These are phyloP conservation scores for Malurus elegans DNA, from an alignment of 2,113 vertebrate species.

Conservation along the genomic window DNA sequence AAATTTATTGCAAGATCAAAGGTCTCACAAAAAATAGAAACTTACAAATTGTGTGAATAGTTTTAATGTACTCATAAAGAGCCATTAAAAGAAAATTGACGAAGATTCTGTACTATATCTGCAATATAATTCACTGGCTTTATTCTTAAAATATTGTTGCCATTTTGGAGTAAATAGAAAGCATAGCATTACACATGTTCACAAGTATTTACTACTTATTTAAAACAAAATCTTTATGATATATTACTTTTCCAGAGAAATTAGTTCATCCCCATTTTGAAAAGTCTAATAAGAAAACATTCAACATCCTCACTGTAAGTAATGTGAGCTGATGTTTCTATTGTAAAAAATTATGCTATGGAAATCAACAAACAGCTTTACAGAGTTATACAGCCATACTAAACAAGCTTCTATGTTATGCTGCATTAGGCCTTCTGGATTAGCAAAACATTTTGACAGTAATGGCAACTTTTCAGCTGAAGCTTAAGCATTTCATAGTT, in stretches of 20 bases:
- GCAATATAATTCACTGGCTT: conserved; percentile 67
- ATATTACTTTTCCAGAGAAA: conserved; percentile 59
- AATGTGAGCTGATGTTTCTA: conserved; percentile 42
- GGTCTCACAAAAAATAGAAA: conserved; percentile 74
- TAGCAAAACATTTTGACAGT: conserved; percentile 64
- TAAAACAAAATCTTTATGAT: conserved; percentile 61
- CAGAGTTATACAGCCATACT: conserved; percentile 62
- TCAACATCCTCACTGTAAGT: conserved; percentile 50
- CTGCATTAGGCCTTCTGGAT: conserved; percentile 65
- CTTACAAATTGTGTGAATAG: conserved; percentile 72
- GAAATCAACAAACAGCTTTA: conserved; percentile 60
- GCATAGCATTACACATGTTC: conserved; percentile 69
- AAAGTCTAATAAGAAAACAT: conserved; percentile 71
- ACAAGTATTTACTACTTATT: conserved; percentile 71
- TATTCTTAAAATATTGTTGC: conserved; percentile 78
- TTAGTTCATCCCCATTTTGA: conserved; percentile 71
- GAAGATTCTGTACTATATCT: conserved; percentile 57
- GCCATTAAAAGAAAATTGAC: conserved; percentile 66
- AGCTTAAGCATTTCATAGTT: conserved; percentile 64
- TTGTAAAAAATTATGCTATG: conserved; percentile 60
- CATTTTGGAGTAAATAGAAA: conserved; percentile 70
- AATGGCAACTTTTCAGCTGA: conserved; percentile 59
- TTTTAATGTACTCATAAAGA: conserved; percentile 70
- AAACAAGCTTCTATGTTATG: conserved; percentile 61
- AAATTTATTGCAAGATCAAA: conserved; percentile 68